Percentiles rank a stretch among this genome's conserved stretches.
Evolutionary conservation across 35 echinoderm and acorn worm genomes (phyloP).

Genomic region (Ophiothrix spiculata): DNA sequence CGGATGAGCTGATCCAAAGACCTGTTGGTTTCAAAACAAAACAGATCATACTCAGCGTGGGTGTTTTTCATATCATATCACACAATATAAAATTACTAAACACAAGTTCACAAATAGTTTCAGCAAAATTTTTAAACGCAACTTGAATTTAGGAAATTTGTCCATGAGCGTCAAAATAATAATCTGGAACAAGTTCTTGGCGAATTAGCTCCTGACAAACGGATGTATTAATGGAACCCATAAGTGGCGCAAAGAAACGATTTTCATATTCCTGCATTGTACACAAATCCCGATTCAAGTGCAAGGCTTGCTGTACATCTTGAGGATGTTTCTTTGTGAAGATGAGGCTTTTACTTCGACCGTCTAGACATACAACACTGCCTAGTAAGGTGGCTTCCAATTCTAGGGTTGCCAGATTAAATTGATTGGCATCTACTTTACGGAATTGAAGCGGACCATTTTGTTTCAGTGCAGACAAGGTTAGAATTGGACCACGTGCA

Average conservation of each 20-base stretch:
- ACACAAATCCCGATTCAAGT: neutral
- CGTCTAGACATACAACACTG: neutral
- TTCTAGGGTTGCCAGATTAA: neutral
- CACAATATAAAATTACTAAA: no score
- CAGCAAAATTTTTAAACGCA: no score
- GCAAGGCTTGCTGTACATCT: neutral
- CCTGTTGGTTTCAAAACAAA: conserved; percentile 7
- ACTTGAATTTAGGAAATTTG: no score
- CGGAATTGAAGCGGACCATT: neutral
- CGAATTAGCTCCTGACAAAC: neutral
- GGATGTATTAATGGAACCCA: neutral
- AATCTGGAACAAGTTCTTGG: neutral
- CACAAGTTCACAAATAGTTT: no score
- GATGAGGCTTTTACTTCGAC: neutral
- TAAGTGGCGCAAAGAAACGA: neutral
- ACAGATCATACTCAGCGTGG: neutral
- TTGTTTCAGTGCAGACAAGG: neutral
- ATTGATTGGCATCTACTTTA: neutral
- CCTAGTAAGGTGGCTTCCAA: neutral
- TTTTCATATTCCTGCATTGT: neutral
- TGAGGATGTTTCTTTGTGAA: neutral
- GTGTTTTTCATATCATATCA: neutral
- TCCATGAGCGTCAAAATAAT: neutral
- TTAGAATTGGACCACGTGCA: neutral
- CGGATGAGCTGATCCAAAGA: no score